These are phyloP conservation scores for Drosophila colorata DNA, from an alignment of 2,888 invertebrate species.

Conservation along the genomic window DNA sequence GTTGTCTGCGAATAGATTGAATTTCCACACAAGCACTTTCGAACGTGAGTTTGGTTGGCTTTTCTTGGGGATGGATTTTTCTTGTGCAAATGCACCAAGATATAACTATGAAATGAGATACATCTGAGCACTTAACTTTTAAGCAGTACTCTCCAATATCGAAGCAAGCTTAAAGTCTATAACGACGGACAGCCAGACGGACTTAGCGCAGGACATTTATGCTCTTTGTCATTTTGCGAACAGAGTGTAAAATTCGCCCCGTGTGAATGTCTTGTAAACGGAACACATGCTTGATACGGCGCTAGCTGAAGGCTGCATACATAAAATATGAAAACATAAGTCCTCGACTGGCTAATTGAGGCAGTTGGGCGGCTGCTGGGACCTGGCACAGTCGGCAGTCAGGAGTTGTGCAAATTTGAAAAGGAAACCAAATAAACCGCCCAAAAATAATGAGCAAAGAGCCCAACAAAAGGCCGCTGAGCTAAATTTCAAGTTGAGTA, in stretches of 20 bases:
- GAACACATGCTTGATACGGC: constrained; percentile 7
- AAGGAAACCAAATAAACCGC: constrained; percentile 44
- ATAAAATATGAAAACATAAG: constrained; percentile 31
- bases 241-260: too few species aligned
- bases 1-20: constrained; percentile 50
- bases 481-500: constrained; percentile 42
- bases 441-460: constrained; percentile 37
- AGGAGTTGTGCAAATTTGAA: constrained; percentile 51
- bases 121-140: neutral
- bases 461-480: constrained; percentile 7
- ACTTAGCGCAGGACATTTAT: too few species aligned
- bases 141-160: too few species aligned
- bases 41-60: too few species aligned
- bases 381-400: constrained; percentile 2
- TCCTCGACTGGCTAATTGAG: constrained; percentile 56
- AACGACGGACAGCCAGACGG: too few species aligned
- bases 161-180: too few species aligned
- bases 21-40: constrained; percentile 26
- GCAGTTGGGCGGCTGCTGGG: constrained; percentile 13
- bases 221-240: too few species aligned
- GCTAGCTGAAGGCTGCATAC: constrained; percentile 3
- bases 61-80: too few species aligned
- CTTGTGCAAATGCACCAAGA: neutral
- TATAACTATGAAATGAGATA: neutral
- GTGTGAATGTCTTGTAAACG: neutral